Evolutionary conservation across 1,140 invertebrate species (phyloP).

Genomic region (Scylla paramamosain): DNA sequence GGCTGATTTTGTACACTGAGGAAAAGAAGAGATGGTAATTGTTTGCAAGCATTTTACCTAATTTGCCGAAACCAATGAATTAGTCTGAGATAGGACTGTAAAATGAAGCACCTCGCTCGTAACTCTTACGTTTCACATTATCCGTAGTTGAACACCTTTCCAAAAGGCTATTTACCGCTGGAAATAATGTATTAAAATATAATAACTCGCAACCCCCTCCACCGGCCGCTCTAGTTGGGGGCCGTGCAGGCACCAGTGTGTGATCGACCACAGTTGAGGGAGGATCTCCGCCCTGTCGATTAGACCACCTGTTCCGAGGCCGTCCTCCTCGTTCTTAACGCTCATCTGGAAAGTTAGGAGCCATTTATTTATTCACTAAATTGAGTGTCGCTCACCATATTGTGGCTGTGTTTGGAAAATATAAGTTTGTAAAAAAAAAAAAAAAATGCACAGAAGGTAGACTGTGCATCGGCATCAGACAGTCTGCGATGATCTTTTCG

Average conservation of each 20-base stretch:
- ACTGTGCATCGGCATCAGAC: not conserved
- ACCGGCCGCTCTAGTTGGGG: not conserved
- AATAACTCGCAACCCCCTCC: not conserved
- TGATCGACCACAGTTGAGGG: constrained; percentile 10
- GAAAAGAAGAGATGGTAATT: not conserved
- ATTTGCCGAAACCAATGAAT: not conserved
- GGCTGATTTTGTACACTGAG: not conserved
- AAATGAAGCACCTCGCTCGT: not conserved
- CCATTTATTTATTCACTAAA: constrained; percentile 24
- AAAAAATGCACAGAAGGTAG: not conserved
- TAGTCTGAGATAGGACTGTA: not conserved
- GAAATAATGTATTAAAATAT: not conserved
- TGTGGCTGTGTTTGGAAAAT: not conserved
- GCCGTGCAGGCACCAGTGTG: not conserved
- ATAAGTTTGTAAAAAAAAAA: not conserved
- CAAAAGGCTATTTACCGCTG: not conserved
- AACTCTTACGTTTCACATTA: not conserved
- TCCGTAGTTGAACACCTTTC: not conserved
- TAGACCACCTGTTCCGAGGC: constrained; percentile 18
- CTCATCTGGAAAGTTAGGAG: not conserved
- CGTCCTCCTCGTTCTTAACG: constrained; percentile 17
- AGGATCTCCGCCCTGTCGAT: constrained; percentile 9
- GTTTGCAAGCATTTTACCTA: not conserved
- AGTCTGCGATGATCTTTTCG: not conserved
- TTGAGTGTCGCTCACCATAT: not conserved